A percentile compares a stretch with the other conserved stretches of the same genome.
Conservation (phyloP, 1,140 invertebrate genomes). For the Zaprionus capensis region DNA sequence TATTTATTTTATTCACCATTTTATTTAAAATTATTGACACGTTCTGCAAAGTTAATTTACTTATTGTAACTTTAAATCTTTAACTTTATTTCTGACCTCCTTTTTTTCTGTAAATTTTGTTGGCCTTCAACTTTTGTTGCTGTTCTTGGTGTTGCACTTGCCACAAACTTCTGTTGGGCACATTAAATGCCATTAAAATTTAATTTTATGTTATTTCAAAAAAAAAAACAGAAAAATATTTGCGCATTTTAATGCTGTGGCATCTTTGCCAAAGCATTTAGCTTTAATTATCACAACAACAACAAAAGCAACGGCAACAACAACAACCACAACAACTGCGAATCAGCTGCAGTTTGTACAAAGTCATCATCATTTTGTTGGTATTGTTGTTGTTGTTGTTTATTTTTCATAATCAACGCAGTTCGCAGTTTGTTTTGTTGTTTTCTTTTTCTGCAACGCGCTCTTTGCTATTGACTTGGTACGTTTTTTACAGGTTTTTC, state of each 20-base stretch:
- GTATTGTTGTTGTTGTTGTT: constrained; percentile 14
- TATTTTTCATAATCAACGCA: constrained; percentile 12
- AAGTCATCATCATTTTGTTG: constrained; percentile 25
- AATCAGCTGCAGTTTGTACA: constrained; percentile 32
- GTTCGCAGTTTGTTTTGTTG: constrained; percentile 2
- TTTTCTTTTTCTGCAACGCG: constrained; percentile 15
- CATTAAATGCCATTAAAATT: constrained; percentile 26
- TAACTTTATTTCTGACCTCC: constrained; percentile 15
- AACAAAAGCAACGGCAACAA: constrained; percentile 36
- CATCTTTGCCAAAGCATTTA: constrained; percentile 56
- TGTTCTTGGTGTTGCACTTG: constrained; percentile 19
- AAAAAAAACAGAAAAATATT: constrained; percentile 8
- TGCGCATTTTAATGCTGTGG: constrained; percentile 9
- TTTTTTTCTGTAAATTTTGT: neutral
- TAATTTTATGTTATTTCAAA: constrained; percentile 5
- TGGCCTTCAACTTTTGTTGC: constrained; percentile 10
- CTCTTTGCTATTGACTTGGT: constrained; percentile 54
- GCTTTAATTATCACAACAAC: constrained; percentile 69
- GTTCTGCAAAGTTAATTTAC: neutral
- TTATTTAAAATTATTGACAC: neutral
- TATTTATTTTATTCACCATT: neutral
- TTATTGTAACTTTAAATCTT: neutral
- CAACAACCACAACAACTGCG: constrained; percentile 32
- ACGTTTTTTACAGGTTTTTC: constrained; percentile 75
- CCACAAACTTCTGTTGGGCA: constrained; percentile 9